Conservation (phyloP, 92 coral and sea anemone genomes). For the Parazoanthus swiftii region DNA sequence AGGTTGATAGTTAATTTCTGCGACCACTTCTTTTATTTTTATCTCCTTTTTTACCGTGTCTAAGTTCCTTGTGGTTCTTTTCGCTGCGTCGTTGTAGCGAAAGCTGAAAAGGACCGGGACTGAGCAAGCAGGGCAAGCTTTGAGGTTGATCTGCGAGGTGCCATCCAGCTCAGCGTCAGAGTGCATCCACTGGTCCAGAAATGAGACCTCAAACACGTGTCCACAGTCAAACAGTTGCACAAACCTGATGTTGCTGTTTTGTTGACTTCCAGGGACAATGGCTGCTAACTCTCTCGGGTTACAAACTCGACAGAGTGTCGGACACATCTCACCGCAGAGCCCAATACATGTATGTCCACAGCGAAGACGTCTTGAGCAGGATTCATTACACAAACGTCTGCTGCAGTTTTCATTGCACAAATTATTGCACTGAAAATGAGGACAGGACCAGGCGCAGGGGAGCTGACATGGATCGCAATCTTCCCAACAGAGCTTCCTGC, state of each 20-base stretch:
- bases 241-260: conserved; percentile 45
- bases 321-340: conserved; percentile 46
- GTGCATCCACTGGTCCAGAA: no score
- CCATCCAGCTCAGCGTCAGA: background rate
- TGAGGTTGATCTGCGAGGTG: background rate
- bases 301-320: no score
- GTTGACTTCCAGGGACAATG: conserved; percentile 35
- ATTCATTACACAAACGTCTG: no score
- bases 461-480: no score
- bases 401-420: no score
- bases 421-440: no score
- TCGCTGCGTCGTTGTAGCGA: conserved; percentile 13
- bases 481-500: no score
- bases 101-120: conserved; percentile 24
- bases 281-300: background rate
- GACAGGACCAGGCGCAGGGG: no score
- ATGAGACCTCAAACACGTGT: conserved; percentile 26
- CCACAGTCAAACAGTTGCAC: conserved; percentile 69
- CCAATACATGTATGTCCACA: conserved; percentile 78
- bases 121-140: conserved; percentile 15
- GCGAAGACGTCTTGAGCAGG: background rate
- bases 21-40: background rate
- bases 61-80: background rate
- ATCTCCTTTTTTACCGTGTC: background rate
- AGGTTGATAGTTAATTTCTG: no score